Conservation (phyloP, 2,888 invertebrate genomes). For the Rhopalosiphum nymphaeae region DNA sequence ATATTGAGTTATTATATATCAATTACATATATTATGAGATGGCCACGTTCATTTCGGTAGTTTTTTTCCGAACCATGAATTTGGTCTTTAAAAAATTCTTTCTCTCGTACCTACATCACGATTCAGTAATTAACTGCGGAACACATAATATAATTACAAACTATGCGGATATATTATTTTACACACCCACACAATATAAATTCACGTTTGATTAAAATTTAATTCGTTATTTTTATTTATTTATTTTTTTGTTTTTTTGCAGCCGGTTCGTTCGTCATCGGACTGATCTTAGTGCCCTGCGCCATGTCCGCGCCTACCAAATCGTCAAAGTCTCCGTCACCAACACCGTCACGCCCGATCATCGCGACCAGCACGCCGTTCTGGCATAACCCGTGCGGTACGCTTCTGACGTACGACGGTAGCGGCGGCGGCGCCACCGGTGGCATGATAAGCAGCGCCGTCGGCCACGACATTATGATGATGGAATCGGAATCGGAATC, state of each 20-base stretch:
- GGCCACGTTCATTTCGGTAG: not conserved
- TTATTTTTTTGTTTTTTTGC: not conserved
- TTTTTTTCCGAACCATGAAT: not conserved
- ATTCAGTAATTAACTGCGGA: not conserved
- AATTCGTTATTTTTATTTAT: not conserved
- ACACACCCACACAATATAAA: not conserved
- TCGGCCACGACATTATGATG: conserved; percentile 47
- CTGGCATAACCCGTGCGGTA: conserved; percentile 60
- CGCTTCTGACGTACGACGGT: conserved; percentile 30
- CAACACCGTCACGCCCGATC: not conserved
- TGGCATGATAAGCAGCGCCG: not conserved
- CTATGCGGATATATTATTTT: not conserved
- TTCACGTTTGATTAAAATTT: not conserved
- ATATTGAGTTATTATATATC: not conserved
- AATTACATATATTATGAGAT: not conserved
- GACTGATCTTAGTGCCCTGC: conserved; percentile 54
- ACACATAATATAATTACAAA: not conserved
- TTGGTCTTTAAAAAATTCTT: not conserved
- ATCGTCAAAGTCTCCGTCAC: not conserved
- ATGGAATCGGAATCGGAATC: conserved; percentile 54
- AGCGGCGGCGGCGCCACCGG: conserved; percentile 43
- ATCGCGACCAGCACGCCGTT: conserved; percentile 49
- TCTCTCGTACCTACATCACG: not conserved
- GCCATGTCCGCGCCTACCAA: conserved; percentile 52
- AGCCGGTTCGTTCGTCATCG: conserved; percentile 62